phyloP scores from a whole-genome alignment of 2,113 vertebrate species.

The Pterophyllum scalare region DNA sequence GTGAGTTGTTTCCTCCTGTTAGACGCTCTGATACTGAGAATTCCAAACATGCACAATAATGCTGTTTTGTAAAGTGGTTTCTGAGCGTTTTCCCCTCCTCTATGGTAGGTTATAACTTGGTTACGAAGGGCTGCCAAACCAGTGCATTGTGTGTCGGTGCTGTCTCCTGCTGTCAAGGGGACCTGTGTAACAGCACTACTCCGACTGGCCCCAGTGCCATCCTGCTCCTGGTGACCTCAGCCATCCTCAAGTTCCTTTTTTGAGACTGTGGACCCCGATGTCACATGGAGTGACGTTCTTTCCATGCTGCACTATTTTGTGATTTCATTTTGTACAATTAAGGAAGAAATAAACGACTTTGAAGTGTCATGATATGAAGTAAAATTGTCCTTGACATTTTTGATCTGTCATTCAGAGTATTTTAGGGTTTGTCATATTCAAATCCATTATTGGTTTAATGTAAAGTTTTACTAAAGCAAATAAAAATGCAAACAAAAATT shows the following conservation, averaged over 20 bases:
- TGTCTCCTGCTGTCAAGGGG: constrained; percentile 48
- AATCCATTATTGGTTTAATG: not conserved
- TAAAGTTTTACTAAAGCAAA: not conserved
- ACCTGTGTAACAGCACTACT: constrained; percentile 56
- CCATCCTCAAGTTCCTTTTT: not conserved
- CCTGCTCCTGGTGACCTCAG: constrained; percentile 38
- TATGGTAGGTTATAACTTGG: constrained; percentile 30
- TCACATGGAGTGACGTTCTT: no score
- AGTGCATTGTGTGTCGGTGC: not conserved
- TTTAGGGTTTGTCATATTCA: not conserved
- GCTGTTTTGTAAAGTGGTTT: not conserved
- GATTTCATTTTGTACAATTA: not conserved
- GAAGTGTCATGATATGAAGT: not conserved
- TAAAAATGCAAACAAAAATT: not conserved
- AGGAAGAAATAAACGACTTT: not conserved
- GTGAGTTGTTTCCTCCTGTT: constrained; percentile 20
- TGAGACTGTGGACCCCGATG: not conserved
- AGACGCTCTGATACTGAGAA: not conserved
- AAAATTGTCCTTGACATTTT: not conserved
- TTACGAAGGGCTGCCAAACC: constrained; percentile 54
- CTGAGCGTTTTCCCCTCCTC: not conserved
- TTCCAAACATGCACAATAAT: not conserved
- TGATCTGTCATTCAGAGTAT: not conserved
- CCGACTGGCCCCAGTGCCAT: constrained; percentile 25
- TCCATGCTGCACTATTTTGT: no score